These are phyloP conservation scores for Phenganax subtilis DNA, from an alignment of 92 coral and sea anemone genomes.

Conservation along the genomic window DNA sequence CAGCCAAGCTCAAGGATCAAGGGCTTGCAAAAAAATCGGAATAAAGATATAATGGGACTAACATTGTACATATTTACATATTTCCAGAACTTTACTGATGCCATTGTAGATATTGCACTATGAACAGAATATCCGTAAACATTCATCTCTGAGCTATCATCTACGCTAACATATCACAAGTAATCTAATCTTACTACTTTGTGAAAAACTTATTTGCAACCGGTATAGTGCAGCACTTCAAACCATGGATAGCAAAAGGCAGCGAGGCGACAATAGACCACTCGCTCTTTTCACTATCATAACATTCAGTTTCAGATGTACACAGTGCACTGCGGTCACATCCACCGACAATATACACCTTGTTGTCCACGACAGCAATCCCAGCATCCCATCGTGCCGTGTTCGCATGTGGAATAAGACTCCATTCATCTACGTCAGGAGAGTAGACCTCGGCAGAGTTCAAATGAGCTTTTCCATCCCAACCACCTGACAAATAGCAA, in stretches of 20 bases:
- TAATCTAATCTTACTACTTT: not conserved
- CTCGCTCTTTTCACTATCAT: constrained; percentile 75
- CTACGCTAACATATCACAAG: too few relatives aligned
- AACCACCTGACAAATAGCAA: constrained; percentile 61
- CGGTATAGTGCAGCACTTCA: constrained; percentile 88
- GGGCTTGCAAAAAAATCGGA: too few relatives aligned
- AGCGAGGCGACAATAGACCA: constrained; percentile 91
- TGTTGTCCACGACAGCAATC: constrained; percentile 91
- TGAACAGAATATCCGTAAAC: too few relatives aligned
- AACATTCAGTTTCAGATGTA: constrained; percentile 92
- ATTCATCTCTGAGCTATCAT: too few relatives aligned
- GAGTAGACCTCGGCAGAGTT: constrained; percentile 92
- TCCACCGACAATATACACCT: constrained; percentile 88
- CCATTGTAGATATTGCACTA: too few relatives aligned
- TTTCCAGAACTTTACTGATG: too few relatives aligned
- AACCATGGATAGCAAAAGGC: constrained; percentile 93
- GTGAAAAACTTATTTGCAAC: constrained; percentile 74
- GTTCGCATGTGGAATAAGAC: constrained; percentile 76
- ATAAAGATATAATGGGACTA: too few relatives aligned
- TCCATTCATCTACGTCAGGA: constrained; percentile 95
- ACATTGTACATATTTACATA: too few relatives aligned
- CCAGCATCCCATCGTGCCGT: constrained; percentile 99
- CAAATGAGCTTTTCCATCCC: constrained; percentile 91
- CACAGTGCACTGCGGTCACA: constrained; percentile 98
- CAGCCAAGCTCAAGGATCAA: too few relatives aligned